Percentiles rank a stretch among this genome's conserved stretches.
Conservation (phyloP, 2,888 invertebrate species). For the Apamea anceps region DNA sequence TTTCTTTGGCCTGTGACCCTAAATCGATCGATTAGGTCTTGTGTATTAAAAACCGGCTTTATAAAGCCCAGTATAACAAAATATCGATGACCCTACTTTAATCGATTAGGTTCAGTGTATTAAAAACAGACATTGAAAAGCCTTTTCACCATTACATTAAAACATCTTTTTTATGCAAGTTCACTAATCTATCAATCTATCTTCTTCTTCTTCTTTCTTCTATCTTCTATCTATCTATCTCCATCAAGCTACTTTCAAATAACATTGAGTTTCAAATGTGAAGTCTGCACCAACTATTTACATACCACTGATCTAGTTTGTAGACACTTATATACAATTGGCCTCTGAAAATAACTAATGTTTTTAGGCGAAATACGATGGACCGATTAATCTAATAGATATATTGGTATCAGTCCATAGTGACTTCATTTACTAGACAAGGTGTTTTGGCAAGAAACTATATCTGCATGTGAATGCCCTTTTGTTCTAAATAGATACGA, state of each 20-base stretch:
- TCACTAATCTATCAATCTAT: too few relatives aligned
- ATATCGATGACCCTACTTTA: background rate
- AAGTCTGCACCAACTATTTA: background rate
- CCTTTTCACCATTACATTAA: background rate
- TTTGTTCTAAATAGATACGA: slow-evolving; percentile 41
- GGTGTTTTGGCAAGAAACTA: slow-evolving; percentile 54
- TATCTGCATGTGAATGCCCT: slow-evolving; percentile 59
- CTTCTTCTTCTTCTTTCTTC: too few relatives aligned
- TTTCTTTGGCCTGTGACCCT: slow-evolving; percentile 14
- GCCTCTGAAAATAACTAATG: slow-evolving; percentile 23
- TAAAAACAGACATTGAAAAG: background rate
- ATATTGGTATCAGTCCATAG: slow-evolving; percentile 25
- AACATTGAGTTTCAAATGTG: background rate
- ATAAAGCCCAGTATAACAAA: too few relatives aligned
- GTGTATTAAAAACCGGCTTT: background rate
- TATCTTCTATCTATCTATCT: too few relatives aligned
- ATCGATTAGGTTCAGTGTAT: background rate
- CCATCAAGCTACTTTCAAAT: background rate
- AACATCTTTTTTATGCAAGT: background rate
- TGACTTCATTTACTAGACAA: slow-evolving; percentile 32
- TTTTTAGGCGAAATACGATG: slow-evolving; percentile 24
- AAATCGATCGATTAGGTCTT: background rate
- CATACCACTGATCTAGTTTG: slow-evolving; percentile 1
- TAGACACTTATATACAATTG: background rate
- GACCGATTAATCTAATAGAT: slow-evolving; percentile 36